Base-by-base conservation (phyloP, 2,113 vertebrate genomes). In the Crotalus helleri region DNA sequence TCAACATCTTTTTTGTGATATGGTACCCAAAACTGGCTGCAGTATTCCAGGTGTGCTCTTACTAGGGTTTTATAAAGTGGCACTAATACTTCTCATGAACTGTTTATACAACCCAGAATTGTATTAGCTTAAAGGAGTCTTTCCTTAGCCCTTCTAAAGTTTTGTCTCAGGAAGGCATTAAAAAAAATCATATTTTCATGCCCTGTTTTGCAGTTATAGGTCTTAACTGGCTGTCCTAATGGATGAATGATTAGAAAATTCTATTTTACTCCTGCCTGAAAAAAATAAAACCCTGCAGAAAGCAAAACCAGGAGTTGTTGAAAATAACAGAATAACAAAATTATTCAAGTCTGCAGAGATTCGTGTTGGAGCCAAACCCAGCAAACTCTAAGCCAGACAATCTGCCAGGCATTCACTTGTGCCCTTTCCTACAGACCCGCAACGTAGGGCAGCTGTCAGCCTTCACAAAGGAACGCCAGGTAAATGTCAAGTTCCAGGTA, bases 401-500 rank as follows among this genome's bases (percentile, higher is more conserved):
- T 95, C 94, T 57, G 90, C 96, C 92, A 88, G 88, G 91, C 91
- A 44, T 95, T 57, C 92, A 61, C 87, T 90, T 90, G 94, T 96
- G 97, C 96, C 95, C 96, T 95, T 96, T 95, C 87, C 64, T 87
- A 93, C 0, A 90, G 87, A 95, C 92, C 64, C 92, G 92, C 64
- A 92, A 90, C 94, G 92, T 61, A 93, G 94, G 96, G 95, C 95
- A 97, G 95, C 96, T 97, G 97, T 96, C 97, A 97, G 94, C 91
- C 93, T 96, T 96, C 97, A 97, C 96, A 96, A 96, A 97, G 96
- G 92, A 92, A 96, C 97, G 94, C 94, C 95, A 93, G 96, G 97
- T 97, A 96, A 97, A 97, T 96, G 97, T 96, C 96, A 96, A 95
- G 94, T 95, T 94, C 94, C 33, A 95, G 95, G 97, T 96, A 97